A percentile compares a stretch with the other conserved stretches of the same genome.
Evolutionary conservation across 2,797 vertebrate species (phyloP).

Genomic region (Fistularia commersonii): DNA sequence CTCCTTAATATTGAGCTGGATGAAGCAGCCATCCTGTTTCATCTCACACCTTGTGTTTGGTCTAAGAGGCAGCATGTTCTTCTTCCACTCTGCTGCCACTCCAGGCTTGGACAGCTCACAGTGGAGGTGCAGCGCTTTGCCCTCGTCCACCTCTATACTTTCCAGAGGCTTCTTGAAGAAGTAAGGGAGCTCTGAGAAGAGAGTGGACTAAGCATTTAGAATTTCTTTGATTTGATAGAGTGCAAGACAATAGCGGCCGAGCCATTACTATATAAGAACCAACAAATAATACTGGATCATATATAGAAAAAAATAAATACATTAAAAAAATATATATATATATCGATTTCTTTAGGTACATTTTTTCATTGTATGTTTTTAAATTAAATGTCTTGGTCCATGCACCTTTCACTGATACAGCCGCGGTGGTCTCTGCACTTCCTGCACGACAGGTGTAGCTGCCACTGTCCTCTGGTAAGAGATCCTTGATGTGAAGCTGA

Average conservation of each 20-base stretch:
- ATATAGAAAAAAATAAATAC: too few species aligned
- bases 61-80: constrained; percentile 70
- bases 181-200: constrained; percentile 40
- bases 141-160: constrained; percentile 53
- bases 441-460: constrained; percentile 76
- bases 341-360: neutral
- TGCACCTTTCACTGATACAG: constrained; percentile 40
- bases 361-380: too few species aligned
- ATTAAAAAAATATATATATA: neutral
- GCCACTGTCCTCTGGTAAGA: constrained; percentile 81
- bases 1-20: constrained; percentile 72
- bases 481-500: constrained; percentile 74
- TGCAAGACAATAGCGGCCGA: too few species aligned
- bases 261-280: too few species aligned
- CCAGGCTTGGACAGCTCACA: constrained; percentile 75
- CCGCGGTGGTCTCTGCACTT: constrained; percentile 41
- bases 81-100: constrained; percentile 72
- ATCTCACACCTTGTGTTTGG: constrained; percentile 72
- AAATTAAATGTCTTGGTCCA: neutral
- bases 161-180: constrained; percentile 51
- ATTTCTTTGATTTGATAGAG: constrained; percentile 1
- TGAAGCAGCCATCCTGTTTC: constrained; percentile 58
- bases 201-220: neutral
- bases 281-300: too few species aligned
- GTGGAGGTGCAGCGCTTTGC: constrained; percentile 36